Conservation (phyloP, 2,797 vertebrate genomes). For the Margarornis squamiger region DNA sequence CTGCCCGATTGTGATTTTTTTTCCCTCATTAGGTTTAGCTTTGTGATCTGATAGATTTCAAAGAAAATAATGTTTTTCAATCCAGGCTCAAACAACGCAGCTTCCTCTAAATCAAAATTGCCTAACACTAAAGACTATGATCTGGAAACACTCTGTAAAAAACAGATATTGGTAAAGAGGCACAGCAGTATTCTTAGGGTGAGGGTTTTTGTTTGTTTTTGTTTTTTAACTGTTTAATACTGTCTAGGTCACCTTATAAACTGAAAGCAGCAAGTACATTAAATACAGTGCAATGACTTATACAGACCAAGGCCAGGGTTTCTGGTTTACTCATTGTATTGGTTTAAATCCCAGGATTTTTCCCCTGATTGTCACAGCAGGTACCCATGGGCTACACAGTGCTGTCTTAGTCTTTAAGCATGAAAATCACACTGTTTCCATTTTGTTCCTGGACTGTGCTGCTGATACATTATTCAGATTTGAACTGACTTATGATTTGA, state of each 20-base stretch:
- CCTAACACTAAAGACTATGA: background rate
- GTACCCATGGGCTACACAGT: background rate
- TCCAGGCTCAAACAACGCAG: background rate
- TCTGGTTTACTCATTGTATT: conserved; percentile 53
- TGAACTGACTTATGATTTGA: background rate
- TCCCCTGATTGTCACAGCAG: conserved; percentile 14
- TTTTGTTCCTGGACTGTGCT: background rate
- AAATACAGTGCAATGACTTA: conserved; percentile 14
- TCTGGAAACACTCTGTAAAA: background rate
- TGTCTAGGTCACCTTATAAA: conserved; percentile 63
- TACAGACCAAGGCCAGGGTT: background rate
- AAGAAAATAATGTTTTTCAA: background rate
- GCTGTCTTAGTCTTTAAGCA: background rate
- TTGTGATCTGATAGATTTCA: background rate
- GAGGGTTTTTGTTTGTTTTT: background rate
- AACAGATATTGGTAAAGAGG: conserved; percentile 17
- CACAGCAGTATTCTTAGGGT: conserved; percentile 1
- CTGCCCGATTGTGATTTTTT: background rate
- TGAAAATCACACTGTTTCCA: background rate
- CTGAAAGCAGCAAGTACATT: conserved; percentile 55
- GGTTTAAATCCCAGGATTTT: background rate
- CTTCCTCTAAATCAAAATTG: background rate
- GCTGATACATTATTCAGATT: background rate
- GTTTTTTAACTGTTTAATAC: conserved; percentile 27
- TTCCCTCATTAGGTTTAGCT: background rate